phyloP scores from a whole-genome alignment of 2,113 vertebrate genomes.

The Python bivittatus region DNA sequence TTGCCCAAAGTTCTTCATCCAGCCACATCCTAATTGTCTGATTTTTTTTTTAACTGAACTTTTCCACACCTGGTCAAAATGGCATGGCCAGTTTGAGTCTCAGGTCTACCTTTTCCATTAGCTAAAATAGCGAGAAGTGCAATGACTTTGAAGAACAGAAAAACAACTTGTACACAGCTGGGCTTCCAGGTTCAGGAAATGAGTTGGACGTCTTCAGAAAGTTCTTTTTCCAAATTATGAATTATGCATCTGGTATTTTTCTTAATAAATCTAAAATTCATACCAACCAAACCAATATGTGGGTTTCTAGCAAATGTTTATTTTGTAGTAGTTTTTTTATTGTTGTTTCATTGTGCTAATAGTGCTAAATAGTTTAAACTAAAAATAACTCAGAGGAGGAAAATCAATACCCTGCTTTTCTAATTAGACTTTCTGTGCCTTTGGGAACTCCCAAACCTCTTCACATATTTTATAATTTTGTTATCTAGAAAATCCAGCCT shows the following conservation, averaged over 20 bases:
- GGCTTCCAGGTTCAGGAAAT: not conserved
- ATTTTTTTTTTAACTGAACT: not conserved
- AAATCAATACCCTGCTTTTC: not conserved
- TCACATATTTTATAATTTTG: not conserved
- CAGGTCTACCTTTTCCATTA: not conserved
- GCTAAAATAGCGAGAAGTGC: not conserved
- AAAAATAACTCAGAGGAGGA: not conserved
- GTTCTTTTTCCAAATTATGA: not conserved
- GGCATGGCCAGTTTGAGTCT: no score
- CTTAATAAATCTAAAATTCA: not conserved
- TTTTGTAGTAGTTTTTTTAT: not conserved
- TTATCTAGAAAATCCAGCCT: not conserved
- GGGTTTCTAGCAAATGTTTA: not conserved
- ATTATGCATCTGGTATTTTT: not conserved
- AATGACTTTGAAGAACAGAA: not conserved
- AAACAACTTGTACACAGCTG: not conserved
- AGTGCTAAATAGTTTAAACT: not conserved
- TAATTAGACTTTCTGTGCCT: not conserved
- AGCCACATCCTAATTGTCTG: not conserved
- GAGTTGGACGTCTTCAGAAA: not conserved
- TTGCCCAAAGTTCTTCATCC: not conserved
- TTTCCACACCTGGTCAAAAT: no score
- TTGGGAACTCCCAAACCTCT: slow-evolving; percentile 25
- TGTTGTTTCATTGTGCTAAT: not conserved
- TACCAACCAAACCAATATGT: not conserved